Evolutionary conservation across 2,888 invertebrate species (phyloP).

Genomic region (Nomada ferruginata): DNA sequence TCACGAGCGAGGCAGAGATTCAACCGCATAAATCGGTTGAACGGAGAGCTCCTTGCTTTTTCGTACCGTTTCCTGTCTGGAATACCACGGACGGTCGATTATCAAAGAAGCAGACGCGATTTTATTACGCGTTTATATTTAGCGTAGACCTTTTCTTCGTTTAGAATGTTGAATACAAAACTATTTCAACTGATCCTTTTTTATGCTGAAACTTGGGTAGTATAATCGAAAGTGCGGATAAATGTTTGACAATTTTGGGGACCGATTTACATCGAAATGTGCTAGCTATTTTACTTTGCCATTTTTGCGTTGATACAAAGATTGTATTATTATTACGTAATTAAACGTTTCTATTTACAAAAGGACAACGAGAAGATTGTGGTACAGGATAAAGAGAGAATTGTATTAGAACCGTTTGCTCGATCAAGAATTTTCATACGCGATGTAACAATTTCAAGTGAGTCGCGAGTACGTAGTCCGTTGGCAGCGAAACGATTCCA

Average conservation of each 20-base stretch:
- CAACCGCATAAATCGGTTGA: constrained; percentile 10
- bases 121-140: constrained; percentile 11
- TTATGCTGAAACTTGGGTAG: no score
- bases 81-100: neutral
- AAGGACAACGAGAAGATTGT: neutral
- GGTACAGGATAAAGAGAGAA: neutral
- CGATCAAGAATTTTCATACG: neutral
- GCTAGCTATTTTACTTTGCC: no score
- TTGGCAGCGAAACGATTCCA: constrained; percentile 26
- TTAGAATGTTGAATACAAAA: no score
- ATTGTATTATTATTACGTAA: neutral
- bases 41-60: constrained; percentile 1
- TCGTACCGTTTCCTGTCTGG: constrained; percentile 3
- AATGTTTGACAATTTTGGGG: no score
- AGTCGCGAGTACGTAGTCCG: neutral
- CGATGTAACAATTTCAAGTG: constrained; percentile 13
- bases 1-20: neutral
- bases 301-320: no score
- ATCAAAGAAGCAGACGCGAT: neutral
- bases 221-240: no score
- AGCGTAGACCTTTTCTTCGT: no score
- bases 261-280: no score
- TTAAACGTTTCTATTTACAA: neutral
- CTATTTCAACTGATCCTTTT: no score
- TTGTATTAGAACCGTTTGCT: neutral